These are phyloP conservation scores for Hoplodrina blanda DNA, from an alignment of 2,888 invertebrate genomes.

Conservation along the genomic window DNA sequence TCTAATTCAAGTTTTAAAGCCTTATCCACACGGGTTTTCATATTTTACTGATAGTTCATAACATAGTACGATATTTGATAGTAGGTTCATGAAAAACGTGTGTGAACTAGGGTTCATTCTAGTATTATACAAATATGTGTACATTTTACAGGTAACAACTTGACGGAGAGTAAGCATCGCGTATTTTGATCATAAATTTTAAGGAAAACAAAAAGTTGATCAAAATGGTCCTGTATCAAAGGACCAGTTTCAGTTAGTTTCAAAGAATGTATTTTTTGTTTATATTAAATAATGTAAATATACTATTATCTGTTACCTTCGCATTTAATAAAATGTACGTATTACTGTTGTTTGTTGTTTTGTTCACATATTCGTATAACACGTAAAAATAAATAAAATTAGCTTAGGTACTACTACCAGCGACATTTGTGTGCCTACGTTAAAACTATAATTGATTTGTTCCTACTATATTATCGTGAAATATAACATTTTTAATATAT, in stretches of 20 bases:
- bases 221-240: background rate
- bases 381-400: slow-evolving; percentile 56
- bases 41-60: slow-evolving; percentile 45
- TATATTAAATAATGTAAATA: too few relatives aligned
- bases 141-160: slow-evolving; percentile 4
- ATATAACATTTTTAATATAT: slow-evolving; percentile 47
- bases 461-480: slow-evolving; percentile 60
- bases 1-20: slow-evolving; percentile 50
- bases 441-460: slow-evolving; percentile 63
- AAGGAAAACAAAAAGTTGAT: background rate
- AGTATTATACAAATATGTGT: slow-evolving; percentile 47
- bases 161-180: background rate
- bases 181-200: background rate
- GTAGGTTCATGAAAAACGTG: slow-evolving; percentile 54
- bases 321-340: background rate
- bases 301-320: background rate
- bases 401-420: slow-evolving; percentile 52
- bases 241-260: background rate
- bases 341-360: background rate
- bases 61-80: slow-evolving; percentile 30
- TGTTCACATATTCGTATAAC: slow-evolving; percentile 46
- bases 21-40: slow-evolving; percentile 60
- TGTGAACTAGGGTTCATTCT: slow-evolving; percentile 54
- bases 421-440: slow-evolving; percentile 54
- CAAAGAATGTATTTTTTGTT: too few relatives aligned